Percentiles rank a stretch among this genome's conserved stretches.
Evolutionary conservation across 2,888 invertebrate species (phyloP).

Genomic region (Gonocerus acuteangulatus): DNA sequence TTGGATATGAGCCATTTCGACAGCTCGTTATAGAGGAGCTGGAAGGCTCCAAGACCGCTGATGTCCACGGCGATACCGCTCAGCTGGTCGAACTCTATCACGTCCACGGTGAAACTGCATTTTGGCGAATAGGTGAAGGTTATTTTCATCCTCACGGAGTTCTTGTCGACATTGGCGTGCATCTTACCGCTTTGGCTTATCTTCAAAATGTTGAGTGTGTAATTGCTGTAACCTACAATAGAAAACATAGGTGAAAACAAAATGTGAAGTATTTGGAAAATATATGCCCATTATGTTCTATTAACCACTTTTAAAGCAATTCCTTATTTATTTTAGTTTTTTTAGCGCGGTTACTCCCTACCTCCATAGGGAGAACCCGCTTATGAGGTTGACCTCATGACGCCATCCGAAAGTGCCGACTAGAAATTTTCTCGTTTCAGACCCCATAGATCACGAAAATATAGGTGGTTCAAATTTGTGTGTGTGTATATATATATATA

Average conservation of each 20-base stretch:
- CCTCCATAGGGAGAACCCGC: too few species aligned
- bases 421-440: too few species aligned
- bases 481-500: too few species aligned
- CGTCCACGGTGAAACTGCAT: conserved; percentile 26
- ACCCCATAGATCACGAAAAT: too few species aligned
- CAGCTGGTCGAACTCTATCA: conserved; percentile 27
- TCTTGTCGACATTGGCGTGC: conserved; percentile 13
- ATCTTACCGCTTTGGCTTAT: conserved; percentile 30
- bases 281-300: too few species aligned
- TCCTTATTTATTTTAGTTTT: too few species aligned
- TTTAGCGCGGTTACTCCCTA: too few species aligned
- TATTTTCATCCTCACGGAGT: conserved; percentile 30
- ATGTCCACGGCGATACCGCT: conserved; percentile 24
- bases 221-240: conserved; percentile 22
- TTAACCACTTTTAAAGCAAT: too few species aligned
- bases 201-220: conserved; percentile 26
- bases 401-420: too few species aligned
- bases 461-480: too few species aligned
- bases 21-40: conserved; percentile 28
- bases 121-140: conserved; percentile 28
- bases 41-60: conserved; percentile 29
- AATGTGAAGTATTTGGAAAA: background rate
- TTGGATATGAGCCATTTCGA: conserved; percentile 31
- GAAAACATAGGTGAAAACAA: background rate
- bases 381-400: too few species aligned